Percentiles rank a stretch among this genome's conserved stretches.
These are phyloP conservation scores for Teleogryllus occipitalis DNA, from an alignment of 1,140 invertebrate genomes.

Conservation along the genomic window DNA sequence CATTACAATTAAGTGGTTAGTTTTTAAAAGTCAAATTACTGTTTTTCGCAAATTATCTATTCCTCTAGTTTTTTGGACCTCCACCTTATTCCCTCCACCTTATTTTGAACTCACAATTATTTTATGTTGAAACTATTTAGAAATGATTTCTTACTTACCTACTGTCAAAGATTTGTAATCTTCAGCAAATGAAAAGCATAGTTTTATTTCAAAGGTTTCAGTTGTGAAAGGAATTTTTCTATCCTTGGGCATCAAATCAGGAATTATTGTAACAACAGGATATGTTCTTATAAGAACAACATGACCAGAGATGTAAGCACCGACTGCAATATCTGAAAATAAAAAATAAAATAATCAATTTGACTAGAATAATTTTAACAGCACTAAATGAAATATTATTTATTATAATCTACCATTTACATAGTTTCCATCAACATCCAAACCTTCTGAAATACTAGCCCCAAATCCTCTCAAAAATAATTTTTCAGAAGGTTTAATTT, in stretches of 20 bases:
- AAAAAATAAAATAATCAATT: background rate
- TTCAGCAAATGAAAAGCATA: slow-evolving; percentile 31
- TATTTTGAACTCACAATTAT: too few species aligned
- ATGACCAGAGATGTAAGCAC: slow-evolving; percentile 47
- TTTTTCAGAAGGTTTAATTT: background rate
- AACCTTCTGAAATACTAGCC: background rate
- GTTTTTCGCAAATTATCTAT: too few species aligned
- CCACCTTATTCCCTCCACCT: too few species aligned
- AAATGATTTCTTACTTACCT: slow-evolving; percentile 27
- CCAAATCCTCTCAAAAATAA: background rate
- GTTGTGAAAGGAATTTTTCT: slow-evolving; percentile 37
- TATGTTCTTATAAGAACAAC: slow-evolving; percentile 46
- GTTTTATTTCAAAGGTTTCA: slow-evolving; percentile 32
- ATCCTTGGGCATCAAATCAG: slow-evolving; percentile 28
- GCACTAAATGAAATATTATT: background rate
- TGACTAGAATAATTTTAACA: background rate
- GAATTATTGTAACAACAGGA: slow-evolving; percentile 42
- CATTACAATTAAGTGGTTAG: too few species aligned
- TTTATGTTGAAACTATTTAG: too few species aligned
- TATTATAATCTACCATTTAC: background rate
- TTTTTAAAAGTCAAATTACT: too few species aligned
- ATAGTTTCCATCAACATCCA: slow-evolving; percentile 5
- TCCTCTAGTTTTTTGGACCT: too few species aligned
- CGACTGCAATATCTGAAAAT: slow-evolving; percentile 48
- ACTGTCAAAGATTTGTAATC: slow-evolving; percentile 25